phyloP scores from a whole-genome alignment of 2,113 vertebrate species.

The Anarhynchus alexandrinus region DNA sequence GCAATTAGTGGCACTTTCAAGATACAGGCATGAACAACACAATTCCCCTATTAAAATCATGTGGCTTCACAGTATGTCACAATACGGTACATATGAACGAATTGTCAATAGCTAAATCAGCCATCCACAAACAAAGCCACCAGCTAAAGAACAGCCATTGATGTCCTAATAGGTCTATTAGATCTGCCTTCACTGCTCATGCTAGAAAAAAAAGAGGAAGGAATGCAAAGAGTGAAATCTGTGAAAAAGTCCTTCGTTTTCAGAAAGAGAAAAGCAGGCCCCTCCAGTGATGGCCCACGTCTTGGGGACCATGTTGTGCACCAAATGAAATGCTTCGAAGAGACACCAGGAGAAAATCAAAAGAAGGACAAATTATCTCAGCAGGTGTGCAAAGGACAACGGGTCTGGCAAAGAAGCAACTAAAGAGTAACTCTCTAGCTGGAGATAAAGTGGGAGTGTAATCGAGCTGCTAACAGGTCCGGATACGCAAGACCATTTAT shows the following conservation, averaged over 20 bases:
- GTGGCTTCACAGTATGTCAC: neutral
- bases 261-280: neutral
- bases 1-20: neutral
- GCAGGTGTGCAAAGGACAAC: neutral
- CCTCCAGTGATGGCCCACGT: rapidly evolving
- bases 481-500: neutral
- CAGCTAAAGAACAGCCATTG: neutral
- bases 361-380: neutral
- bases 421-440: neutral
- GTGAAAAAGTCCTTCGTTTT: neutral
- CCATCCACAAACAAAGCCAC: neutral
- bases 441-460: neutral
- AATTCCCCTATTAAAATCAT: neutral
- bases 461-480: neutral
- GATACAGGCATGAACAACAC: neutral
- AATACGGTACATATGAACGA: neutral
- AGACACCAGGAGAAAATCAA: neutral
- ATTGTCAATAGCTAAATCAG: neutral
- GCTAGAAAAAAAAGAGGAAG: neutral
- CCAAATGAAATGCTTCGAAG: neutral
- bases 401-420: neutral
- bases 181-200: neutral
- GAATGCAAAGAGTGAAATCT: neutral
- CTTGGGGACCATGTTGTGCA: neutral
- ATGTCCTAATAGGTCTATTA: neutral